Conservation (phyloP, 2,113 vertebrate genomes). For the Cynocephalus volans region DNA sequence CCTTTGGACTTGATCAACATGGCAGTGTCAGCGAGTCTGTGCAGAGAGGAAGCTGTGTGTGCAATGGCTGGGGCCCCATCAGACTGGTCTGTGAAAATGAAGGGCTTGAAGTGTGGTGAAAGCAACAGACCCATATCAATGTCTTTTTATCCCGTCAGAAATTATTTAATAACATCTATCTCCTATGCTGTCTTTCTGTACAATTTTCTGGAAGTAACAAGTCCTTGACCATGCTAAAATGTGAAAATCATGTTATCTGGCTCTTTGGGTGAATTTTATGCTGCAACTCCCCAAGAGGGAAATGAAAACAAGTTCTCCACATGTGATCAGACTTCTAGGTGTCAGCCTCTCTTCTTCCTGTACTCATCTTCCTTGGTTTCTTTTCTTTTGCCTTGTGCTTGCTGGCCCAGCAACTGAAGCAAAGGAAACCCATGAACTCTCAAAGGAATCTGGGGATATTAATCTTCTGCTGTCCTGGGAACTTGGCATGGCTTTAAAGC, state of each 20-base stretch:
- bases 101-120: background rate
- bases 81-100: background rate
- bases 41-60: background rate
- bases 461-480: background rate
- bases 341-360: background rate
- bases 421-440: background rate
- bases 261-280: background rate
- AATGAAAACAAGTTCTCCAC: background rate
- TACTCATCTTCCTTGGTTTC: background rate
- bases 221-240: background rate
- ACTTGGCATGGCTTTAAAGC: background rate
- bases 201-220: background rate
- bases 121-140: background rate
- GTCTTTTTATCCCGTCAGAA: background rate
- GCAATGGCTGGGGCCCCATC: background rate
- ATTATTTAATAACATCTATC: background rate
- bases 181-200: background rate
- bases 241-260: background rate
- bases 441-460: background rate
- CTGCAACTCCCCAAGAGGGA: background rate
- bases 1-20: background rate
- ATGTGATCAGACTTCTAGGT: background rate
- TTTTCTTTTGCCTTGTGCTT: background rate
- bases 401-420: background rate
- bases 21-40: background rate